phyloP scores from a whole-genome alignment of 2,113 vertebrate species.

The Pantherophis guttatus region DNA sequence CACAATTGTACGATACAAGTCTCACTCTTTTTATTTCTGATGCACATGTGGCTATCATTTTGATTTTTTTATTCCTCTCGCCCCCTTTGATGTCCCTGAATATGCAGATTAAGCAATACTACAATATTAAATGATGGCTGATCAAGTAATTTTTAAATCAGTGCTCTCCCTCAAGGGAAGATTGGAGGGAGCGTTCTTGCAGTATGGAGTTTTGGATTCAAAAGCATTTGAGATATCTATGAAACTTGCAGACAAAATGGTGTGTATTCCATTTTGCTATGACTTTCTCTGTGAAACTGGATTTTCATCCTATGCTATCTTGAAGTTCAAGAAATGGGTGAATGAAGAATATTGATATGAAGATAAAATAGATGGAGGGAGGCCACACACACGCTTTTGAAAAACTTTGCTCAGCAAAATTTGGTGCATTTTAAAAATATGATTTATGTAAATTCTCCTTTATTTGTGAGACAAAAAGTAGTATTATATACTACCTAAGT shows the following conservation, averaged over 20 bases:
- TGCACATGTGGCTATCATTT: background rate
- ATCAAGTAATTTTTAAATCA: background rate
- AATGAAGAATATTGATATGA: background rate
- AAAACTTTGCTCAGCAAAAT: background rate
- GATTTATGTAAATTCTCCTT: background rate
- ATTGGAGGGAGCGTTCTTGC: background rate
- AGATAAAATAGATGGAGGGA: background rate
- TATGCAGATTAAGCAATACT: background rate
- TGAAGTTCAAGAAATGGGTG: background rate
- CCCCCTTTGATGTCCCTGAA: background rate
- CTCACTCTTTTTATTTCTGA: background rate
- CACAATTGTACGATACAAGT: background rate
- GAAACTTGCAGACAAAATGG: background rate
- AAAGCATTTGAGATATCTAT: background rate
- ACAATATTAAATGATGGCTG: background rate
- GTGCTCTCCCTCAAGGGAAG: background rate
- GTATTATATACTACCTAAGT: background rate
- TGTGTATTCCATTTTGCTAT: background rate
- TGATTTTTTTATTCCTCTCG: background rate
- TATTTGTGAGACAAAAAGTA: background rate
- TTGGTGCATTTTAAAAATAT: background rate
- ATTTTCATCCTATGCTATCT: background rate
- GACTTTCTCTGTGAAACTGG: background rate
- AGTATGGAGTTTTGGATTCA: background rate
- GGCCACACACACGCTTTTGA: background rate